These are phyloP conservation scores for Apaloderma vittatum DNA, from an alignment of 2,113 vertebrate genomes.

Conservation along the genomic window DNA sequence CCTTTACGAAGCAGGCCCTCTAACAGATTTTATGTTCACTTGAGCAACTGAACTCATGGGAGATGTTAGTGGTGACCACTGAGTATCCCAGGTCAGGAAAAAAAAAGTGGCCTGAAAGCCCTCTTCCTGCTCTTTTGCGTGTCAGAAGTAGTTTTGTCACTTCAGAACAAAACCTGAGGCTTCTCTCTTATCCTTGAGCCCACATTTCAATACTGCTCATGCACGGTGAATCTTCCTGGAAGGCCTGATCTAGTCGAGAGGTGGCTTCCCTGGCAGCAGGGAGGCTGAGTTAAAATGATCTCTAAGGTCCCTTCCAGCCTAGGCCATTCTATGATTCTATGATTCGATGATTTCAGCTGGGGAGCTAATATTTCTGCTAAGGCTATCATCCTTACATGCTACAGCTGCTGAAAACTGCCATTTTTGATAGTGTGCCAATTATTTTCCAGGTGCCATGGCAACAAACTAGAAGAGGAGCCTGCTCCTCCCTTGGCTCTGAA, in stretches of 20 bases:
- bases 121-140: neutral
- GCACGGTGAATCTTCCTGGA: neutral
- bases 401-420: neutral
- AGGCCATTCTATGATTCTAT: too few species aligned
- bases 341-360: neutral
- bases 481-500: fast-evolving
- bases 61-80: neutral
- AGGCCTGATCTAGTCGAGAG: too few species aligned
- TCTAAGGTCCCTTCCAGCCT: too few species aligned
- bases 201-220: neutral
- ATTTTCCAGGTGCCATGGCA: constrained; percentile 22
- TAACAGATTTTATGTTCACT: neutral
- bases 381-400: neutral
- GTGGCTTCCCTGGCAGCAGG: too few species aligned
- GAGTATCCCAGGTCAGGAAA: neutral
- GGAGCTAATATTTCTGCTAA: neutral
- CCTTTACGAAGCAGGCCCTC: neutral
- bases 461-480: neutral
- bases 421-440: neutral
- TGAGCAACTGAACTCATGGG: neutral
- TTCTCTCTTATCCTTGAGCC: neutral
- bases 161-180: neutral
- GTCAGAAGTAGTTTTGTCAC: neutral
- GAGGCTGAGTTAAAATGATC: too few species aligned
- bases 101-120: neutral